Conservation (phyloP, 1,140 invertebrate genomes). For the Calliopsis andreniformis region DNA sequence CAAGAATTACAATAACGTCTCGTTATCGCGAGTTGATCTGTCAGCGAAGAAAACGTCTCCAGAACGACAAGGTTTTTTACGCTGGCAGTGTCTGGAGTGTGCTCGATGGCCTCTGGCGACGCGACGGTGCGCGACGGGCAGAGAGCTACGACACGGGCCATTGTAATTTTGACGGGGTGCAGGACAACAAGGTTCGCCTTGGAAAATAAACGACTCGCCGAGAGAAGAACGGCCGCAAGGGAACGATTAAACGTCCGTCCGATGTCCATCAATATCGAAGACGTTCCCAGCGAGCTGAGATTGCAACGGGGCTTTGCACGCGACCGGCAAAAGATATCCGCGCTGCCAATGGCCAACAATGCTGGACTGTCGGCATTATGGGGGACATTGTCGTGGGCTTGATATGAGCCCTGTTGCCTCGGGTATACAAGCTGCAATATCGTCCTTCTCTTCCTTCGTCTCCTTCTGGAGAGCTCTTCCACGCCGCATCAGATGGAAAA, state of each 20-base stretch:
- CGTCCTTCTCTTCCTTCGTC: slow-evolving; percentile 37
- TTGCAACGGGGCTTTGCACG: slow-evolving; percentile 60
- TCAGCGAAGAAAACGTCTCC: background rate
- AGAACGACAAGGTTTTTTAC: background rate
- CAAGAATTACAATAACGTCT: slow-evolving; percentile 34
- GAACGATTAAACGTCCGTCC: slow-evolving; percentile 58
- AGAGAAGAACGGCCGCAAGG: slow-evolving; percentile 16
- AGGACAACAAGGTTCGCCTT: slow-evolving; percentile 7
- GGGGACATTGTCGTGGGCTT: slow-evolving; percentile 66
- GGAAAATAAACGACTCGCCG: slow-evolving; percentile 47
- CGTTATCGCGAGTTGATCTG: slow-evolving; percentile 2
- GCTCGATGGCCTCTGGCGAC: background rate
- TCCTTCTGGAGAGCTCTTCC: no score
- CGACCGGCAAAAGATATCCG: slow-evolving; percentile 61
- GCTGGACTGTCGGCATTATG: slow-evolving; percentile 68
- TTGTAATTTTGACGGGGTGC: slow-evolving; percentile 26
- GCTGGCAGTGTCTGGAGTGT: background rate
- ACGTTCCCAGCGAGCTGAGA: slow-evolving; percentile 26
- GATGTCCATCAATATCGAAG: slow-evolving; percentile 47
- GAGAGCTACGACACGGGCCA: background rate
- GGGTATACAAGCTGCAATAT: slow-evolving; percentile 72
- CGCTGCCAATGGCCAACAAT: slow-evolving; percentile 65
- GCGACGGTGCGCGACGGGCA: no score
- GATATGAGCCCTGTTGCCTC: slow-evolving; percentile 69
- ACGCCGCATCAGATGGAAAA: no score